Conservation (phyloP, 2,113 vertebrate genomes). For the Serinus canaria region DNA sequence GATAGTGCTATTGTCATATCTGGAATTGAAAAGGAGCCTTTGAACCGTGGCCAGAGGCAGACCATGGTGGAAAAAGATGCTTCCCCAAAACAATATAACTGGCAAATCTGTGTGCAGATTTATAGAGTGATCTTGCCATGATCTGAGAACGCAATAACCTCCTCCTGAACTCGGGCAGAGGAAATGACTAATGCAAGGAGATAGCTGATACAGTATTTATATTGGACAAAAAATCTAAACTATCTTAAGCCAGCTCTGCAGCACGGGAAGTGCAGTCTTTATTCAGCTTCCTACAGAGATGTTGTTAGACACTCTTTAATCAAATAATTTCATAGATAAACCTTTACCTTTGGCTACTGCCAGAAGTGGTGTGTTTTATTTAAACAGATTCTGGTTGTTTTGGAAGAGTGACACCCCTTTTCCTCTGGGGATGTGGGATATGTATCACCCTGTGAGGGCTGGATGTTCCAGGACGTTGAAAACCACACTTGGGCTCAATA, state of each 20-base stretch:
- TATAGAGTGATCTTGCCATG: constrained; percentile 37
- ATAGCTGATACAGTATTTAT: constrained; percentile 78
- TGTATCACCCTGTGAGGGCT: background rate
- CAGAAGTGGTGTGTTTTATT: constrained; percentile 3
- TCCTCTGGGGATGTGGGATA: background rate
- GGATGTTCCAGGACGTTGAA: background rate
- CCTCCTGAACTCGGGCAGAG: constrained; percentile 74
- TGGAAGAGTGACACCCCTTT: background rate
- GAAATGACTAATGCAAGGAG: constrained; percentile 81
- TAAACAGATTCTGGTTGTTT: constrained; percentile 2
- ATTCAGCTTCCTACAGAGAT: constrained; percentile 73
- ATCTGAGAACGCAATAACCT: constrained; percentile 82
- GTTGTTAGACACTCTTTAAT: constrained; percentile 64
- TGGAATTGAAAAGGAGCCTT: constrained; percentile 53
- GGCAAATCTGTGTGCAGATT: constrained; percentile 49
- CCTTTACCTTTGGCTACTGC: constrained; percentile 23
- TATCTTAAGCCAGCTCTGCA: constrained; percentile 43
- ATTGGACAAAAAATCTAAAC: constrained; percentile 72
- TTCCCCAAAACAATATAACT: constrained; percentile 34
- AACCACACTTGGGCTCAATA: background rate
- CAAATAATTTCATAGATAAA: constrained; percentile 28
- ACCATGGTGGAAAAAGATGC: constrained; percentile 63
- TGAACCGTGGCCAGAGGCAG: constrained; percentile 61
- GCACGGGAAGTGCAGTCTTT: constrained; percentile 76
- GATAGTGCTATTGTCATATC: constrained; percentile 56